Evolutionary conservation across 92 coral and sea anemone genomes (phyloP).

Genomic region (Siderastrea siderea): DNA sequence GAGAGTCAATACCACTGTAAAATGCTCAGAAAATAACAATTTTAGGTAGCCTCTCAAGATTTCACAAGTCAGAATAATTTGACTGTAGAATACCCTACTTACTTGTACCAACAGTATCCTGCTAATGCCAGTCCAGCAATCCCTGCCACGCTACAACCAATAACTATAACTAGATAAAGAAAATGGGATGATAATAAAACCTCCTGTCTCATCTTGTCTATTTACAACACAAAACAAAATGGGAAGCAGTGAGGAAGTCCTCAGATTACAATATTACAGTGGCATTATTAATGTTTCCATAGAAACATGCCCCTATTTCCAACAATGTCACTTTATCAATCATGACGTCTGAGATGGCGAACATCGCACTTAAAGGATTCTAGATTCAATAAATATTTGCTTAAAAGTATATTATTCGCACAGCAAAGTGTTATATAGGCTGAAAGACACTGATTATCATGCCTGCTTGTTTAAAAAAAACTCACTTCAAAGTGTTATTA

Average conservation of each 20-base stretch:
- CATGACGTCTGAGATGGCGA: neutral
- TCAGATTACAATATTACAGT: neutral
- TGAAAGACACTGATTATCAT: neutral
- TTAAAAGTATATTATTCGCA: neutral
- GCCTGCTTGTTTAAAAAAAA: too few relatives aligned
- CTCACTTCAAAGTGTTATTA: too few relatives aligned
- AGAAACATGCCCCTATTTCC: neutral
- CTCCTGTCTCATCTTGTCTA: neutral
- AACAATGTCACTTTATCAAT: slow-evolving; percentile 1
- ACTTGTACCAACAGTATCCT: slow-evolving; percentile 99
- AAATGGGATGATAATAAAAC: neutral
- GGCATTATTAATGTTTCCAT: neutral
- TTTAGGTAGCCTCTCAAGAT: too few relatives aligned
- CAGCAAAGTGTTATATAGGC: neutral
- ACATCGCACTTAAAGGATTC: too few relatives aligned
- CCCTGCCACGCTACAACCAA: slow-evolving; percentile 98
- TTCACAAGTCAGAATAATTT: neutral
- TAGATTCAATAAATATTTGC: too few relatives aligned
- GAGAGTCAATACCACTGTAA: too few relatives aligned
- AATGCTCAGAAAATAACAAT: too few relatives aligned
- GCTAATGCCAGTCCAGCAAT: slow-evolving; percentile 97
- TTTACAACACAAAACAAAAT: neutral
- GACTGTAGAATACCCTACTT: slow-evolving; percentile 42
- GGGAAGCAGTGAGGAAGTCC: neutral
- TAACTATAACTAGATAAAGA: slow-evolving; percentile 83